Base-by-base conservation (phyloP, 2,113 vertebrate genomes). In the Pogonocichla stellata region DNA sequence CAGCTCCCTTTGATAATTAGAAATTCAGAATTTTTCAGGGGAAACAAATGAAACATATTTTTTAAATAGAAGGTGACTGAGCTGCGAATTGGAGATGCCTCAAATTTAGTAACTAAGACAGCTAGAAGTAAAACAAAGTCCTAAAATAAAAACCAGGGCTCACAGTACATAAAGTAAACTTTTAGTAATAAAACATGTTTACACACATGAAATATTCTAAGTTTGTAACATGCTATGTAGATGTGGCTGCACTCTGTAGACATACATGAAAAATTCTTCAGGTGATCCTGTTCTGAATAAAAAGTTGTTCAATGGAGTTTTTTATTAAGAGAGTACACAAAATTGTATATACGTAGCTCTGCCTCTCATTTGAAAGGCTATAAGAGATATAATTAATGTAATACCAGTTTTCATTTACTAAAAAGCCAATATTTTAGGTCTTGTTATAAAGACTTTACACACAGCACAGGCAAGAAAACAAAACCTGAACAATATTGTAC, bases 1-100 rank as follows among this genome's bases (percentile, higher is more conserved):
- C 95, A 94, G 93, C 84, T 91, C 88, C 66, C 72, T 95, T 93
- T 92, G 84, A 65, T 86, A 95, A 96, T 93, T 91, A 91, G 86
- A 93, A 92, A 96, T 95, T 93, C 92, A 86, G 91, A 88, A 50
- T 78, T 91, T 94, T 92, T 80, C 53, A 74, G 65, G 51, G 61
- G 61, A 94, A 95, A 82, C 69, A 95, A 95, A 82, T 26, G 7
- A 88, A 93, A 93, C 34, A 24, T 50, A 42, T 94, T 93, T 95
- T 97, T 95, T 67, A 90, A 48, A 78, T 36, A 85, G 78, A 83
- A 88, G 78, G 80, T 75, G 70, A 65, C 70, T 84, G 89, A 92
- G 74, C 31, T 84, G 88, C 0, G 6, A 88, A 70, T 45, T 72
- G 50, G 36, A 88, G 31, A 19, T 79, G 25, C 50, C 58, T 84